A percentile compares a stretch with the other conserved stretches of the same genome.
phyloP scores from a whole-genome alignment of 2,888 invertebrate species.

The Leptarthrus brevirostris region DNA sequence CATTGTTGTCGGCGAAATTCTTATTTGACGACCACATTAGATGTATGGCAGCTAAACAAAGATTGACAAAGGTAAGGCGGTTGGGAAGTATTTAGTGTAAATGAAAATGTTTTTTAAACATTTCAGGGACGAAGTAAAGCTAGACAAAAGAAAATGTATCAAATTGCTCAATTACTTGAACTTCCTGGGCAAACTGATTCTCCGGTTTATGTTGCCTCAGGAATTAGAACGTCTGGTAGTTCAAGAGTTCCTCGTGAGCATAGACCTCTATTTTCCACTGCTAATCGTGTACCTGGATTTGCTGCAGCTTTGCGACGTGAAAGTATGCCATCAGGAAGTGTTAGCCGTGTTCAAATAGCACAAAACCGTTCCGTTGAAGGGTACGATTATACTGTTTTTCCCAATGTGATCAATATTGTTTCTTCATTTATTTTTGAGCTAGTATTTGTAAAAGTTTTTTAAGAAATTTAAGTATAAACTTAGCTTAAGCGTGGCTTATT shows the following conservation, averaged over 20 bases:
- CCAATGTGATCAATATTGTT: conserved; percentile 45
- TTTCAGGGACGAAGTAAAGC: conserved; percentile 88
- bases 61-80: conserved; percentile 79
- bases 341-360: conserved; percentile 65
- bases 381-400: conserved; percentile 56
- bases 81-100: too few species aligned
- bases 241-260: conserved; percentile 65
- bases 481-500: too few species aligned
- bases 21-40: conserved; percentile 99
- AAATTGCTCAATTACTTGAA: conserved; percentile 92
- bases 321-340: conserved; percentile 60
- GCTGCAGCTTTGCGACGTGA: conserved; percentile 71
- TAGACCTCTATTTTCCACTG: conserved; percentile 69
- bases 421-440: conserved; percentile 52
- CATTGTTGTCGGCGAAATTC: conserved; percentile 90
- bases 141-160: conserved; percentile 95
- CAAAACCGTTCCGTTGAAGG: conserved; percentile 65
- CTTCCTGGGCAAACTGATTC: conserved; percentile 71
- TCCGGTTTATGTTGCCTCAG: conserved; percentile 63
- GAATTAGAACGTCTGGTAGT: conserved; percentile 61
- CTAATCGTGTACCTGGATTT: conserved; percentile 70
- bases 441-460: conserved; percentile 52
- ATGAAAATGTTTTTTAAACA: too few species aligned
- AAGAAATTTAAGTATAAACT: too few species aligned
- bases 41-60: conserved; percentile 98